These are phyloP conservation scores for Neodiprion fabricii DNA, from an alignment of 1,140 invertebrate species.

Conservation along the genomic window DNA sequence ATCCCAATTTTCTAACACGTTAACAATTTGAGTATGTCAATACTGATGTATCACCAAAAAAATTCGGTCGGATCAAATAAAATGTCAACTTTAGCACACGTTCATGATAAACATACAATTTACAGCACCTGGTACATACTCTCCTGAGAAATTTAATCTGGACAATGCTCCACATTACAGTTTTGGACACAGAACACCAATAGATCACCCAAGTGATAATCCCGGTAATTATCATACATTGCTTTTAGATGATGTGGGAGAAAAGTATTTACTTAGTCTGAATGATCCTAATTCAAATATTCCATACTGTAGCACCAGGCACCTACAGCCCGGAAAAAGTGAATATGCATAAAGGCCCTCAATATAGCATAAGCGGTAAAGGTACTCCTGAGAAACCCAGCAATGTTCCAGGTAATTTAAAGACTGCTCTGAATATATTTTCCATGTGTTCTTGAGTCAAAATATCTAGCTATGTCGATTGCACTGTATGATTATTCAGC, in stretches of 20 bases:
- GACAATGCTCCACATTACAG: slow-evolving; percentile 27
- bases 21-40: no score
- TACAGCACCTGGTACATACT: slow-evolving; percentile 64
- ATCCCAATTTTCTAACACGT: no score
- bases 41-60: no score
- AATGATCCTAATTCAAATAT: slow-evolving; percentile 7
- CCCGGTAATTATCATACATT: slow-evolving; percentile 45
- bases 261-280: neutral
- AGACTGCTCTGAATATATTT: slow-evolving; percentile 54
- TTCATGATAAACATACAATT: neutral
- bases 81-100: neutral
- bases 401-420: slow-evolving; percentile 36
- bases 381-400: slow-evolving; percentile 21
- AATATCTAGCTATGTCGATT: slow-evolving; percentile 44
- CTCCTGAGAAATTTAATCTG: slow-evolving; percentile 67
- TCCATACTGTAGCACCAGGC: slow-evolving; percentile 1
- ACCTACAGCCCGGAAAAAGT: slow-evolving; percentile 16
- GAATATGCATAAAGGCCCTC: slow-evolving; percentile 6
- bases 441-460: slow-evolving; percentile 52
- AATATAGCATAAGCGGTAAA: slow-evolving; percentile 17
- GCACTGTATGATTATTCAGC: slow-evolving; percentile 23
- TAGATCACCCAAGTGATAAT: slow-evolving; percentile 54
- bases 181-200: slow-evolving; percentile 27
- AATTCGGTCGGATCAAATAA: no score
- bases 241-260: neutral